These are phyloP conservation scores for Lithophane socia DNA, from an alignment of 2,888 invertebrate genomes.

Conservation along the genomic window DNA sequence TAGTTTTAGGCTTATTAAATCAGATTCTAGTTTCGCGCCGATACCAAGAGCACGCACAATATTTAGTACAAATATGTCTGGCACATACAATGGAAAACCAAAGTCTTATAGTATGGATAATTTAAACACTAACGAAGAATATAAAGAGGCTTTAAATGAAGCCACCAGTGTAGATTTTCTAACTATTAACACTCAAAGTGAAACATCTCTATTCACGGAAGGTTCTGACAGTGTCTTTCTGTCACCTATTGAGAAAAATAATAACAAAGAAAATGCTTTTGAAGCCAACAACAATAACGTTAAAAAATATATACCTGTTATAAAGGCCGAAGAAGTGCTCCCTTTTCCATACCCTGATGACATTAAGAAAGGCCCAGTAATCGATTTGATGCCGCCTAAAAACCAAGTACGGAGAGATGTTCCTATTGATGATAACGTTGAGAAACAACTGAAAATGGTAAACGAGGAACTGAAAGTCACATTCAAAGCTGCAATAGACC, in stretches of 20 bases:
- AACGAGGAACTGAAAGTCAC: slow-evolving; percentile 82
- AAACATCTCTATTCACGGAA: slow-evolving; percentile 80
- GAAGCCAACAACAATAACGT: slow-evolving; percentile 58
- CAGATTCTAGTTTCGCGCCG: slow-evolving; percentile 72
- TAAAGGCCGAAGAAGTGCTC: slow-evolving; percentile 81
- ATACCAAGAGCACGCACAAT: slow-evolving; percentile 74
- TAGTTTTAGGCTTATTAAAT: slow-evolving; percentile 70
- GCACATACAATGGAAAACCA: slow-evolving; percentile 84
- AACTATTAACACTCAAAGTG: slow-evolving; percentile 74
- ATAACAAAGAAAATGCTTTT: slow-evolving; percentile 64
- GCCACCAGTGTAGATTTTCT: slow-evolving; percentile 85
- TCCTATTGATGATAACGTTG: slow-evolving; percentile 71
- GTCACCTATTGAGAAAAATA: slow-evolving; percentile 76
- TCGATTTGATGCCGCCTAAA: slow-evolving; percentile 64
- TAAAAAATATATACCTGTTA: slow-evolving; percentile 70
- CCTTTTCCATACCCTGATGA: slow-evolving; percentile 81
- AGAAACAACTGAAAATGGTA: slow-evolving; percentile 81
- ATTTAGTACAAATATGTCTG: slow-evolving; percentile 78
- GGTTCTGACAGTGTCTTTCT: slow-evolving; percentile 83
- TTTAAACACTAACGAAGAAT: slow-evolving; percentile 76
- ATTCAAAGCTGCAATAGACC: slow-evolving; percentile 83
- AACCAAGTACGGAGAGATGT: slow-evolving; percentile 38
- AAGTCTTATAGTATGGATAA: slow-evolving; percentile 87
- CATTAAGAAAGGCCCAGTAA: slow-evolving; percentile 65
- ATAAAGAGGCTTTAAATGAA: slow-evolving; percentile 81